Evolutionary conservation across 2,888 invertebrate species (phyloP).

Genomic region (Stenchaetothrips biformis): DNA sequence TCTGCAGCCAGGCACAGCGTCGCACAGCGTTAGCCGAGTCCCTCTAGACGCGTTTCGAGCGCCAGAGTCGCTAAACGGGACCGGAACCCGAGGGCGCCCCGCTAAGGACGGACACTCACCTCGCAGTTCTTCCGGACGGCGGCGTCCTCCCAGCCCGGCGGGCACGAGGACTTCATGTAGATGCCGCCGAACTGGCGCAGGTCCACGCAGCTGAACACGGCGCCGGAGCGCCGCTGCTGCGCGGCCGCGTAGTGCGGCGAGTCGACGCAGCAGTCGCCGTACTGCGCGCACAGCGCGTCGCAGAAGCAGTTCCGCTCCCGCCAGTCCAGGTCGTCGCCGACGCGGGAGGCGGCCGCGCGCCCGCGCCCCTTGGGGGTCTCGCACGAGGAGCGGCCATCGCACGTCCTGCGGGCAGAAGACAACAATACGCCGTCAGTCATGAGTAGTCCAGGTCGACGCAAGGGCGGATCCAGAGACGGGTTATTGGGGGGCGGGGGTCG

Average conservation of each 20-base stretch:
- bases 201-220: conserved; percentile 44
- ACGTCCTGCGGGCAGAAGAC: conserved; percentile 37
- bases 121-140: conserved; percentile 40
- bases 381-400: conserved; percentile 40
- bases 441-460: too few relatives aligned
- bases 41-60: too few relatives aligned
- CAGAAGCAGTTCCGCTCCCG: conserved; percentile 47
- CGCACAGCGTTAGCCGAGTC: too few relatives aligned
- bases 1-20: not conserved
- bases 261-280: conserved; percentile 50
- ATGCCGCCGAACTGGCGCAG: conserved; percentile 45
- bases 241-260: conserved; percentile 41
- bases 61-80: too few relatives aligned
- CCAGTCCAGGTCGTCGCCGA: conserved; percentile 42
- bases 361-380: conserved; percentile 40
- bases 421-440: too few relatives aligned
- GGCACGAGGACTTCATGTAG: conserved; percentile 47
- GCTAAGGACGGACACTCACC: not conserved
- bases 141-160: conserved; percentile 43
- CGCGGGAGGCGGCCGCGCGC: conserved; percentile 36
- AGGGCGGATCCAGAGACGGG: too few relatives aligned
- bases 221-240: conserved; percentile 41
- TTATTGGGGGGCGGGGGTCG: too few relatives aligned
- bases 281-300: conserved; percentile 46
- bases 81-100: too few relatives aligned